Base-by-base conservation (phyloP, 1,140 invertebrate species). In the Chrysopa pallens region DNA sequence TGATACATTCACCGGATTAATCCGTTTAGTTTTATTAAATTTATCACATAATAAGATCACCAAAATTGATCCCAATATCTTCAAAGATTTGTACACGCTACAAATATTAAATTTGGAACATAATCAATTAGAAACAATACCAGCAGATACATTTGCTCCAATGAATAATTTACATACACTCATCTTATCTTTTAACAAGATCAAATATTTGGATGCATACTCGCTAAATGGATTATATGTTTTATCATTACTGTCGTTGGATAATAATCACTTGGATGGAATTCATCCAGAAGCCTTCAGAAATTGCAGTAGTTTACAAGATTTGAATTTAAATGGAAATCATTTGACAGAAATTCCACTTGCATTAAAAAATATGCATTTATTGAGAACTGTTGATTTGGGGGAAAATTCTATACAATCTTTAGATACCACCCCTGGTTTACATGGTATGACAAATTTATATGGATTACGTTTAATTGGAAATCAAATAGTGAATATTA, bases 321-420 rank as follows among this genome's bases (percentile, higher is more conserved):
- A 91, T 61, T 66, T 95, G 5, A 84, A 88, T 57, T 63, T 94
- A 44, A 83, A 84, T 57, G 75, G 78, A 33, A 96, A 96, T 64
- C 63, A 71, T 42, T 62, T 96, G 43, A 77, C 70, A 51, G 72
- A 75, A 50, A 72, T 95, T 27, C 89, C 90, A 4, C 61, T 74
- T 53, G 84, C 84, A 5, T 60, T 90, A 5, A 66, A 73, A 55
- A 72, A 77, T 53, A 73, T 90, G 59, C 62, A 67, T 12, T 65
- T 79, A 43, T 62, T 92, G 42, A 75, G 81, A 55, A 87, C 80
- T 2, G 71, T 91, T 35, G 85, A 91, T 68, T 64, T 90, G 33
- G 84, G 83, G 29, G 83, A 86, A 60, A 91, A 91, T 63, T 69
- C 72, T 55, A 81, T 90, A 51, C 69, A 72, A 38, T 73, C 70